These are phyloP conservation scores for Brachyptera putata DNA, from an alignment of 2,888 invertebrate genomes.

Conservation along the genomic window DNA sequence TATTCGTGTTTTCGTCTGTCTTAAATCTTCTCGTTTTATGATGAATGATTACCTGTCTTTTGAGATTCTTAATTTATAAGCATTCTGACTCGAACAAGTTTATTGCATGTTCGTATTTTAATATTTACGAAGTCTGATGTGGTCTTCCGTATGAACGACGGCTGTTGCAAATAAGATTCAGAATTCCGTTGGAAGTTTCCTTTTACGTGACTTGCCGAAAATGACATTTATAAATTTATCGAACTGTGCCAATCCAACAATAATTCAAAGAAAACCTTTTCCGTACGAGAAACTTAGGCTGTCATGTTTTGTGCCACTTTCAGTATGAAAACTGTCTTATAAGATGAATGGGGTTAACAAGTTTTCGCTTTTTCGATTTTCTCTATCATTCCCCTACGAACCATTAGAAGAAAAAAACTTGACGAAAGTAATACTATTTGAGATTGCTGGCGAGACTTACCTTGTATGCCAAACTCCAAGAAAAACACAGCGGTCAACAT, in stretches of 20 bases:
- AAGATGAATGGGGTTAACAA: slow-evolving; percentile 8
- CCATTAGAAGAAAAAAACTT: slow-evolving; percentile 4
- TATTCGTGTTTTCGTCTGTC: too few species aligned
- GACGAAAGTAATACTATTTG: too few species aligned
- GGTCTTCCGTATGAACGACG: slow-evolving; percentile 4
- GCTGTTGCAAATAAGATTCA: background rate
- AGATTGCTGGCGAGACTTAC: too few species aligned
- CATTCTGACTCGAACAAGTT: background rate
- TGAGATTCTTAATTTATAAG: background rate
- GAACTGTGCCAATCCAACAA: slow-evolving; percentile 8
- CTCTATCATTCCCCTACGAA: background rate
- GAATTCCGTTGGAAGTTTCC: background rate
- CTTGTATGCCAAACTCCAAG: slow-evolving; percentile 18
- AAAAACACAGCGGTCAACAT: slow-evolving; percentile 17
- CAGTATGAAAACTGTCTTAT: slow-evolving; percentile 11
- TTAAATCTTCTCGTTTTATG: too few species aligned
- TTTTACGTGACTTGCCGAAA: slow-evolving; percentile 3
- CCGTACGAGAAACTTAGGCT: slow-evolving; percentile 1
- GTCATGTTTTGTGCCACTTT: slow-evolving; percentile 9
- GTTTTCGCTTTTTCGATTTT: slow-evolving; percentile 1
- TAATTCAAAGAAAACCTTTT: slow-evolving; percentile 7
- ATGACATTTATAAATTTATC: slow-evolving; percentile 11
- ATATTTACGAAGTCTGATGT: slow-evolving; percentile 3
- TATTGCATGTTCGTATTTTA: background rate
- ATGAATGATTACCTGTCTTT: too few species aligned